These are phyloP conservation scores for Crambe crambe DNA, from an alignment of 37 sponge, comb jelly and placozoan genomes.

Conservation along the genomic window DNA sequence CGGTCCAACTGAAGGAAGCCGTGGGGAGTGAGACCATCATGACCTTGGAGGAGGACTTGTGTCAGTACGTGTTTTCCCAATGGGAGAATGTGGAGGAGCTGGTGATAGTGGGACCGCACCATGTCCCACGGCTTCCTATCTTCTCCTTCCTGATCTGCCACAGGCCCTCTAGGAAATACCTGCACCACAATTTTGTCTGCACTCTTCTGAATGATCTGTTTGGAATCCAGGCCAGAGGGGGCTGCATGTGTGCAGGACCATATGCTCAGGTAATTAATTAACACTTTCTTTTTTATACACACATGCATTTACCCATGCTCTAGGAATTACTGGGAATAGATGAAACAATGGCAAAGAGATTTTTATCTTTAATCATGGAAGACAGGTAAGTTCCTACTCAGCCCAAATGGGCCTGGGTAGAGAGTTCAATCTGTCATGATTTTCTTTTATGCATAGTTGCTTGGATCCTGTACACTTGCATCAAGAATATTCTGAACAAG, in stretches of 20 bases:
- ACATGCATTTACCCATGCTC: slow-evolving; percentile 21
- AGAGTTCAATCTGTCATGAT: no score
- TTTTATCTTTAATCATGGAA: slow-evolving; percentile 68
- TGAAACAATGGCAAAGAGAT: slow-evolving; percentile 56
- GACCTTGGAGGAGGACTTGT: slow-evolving; percentile 37
- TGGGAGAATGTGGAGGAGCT: slow-evolving; percentile 37
- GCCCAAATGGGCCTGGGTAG: no score
- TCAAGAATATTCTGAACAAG: slow-evolving; percentile 76
- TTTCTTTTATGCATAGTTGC: no score
- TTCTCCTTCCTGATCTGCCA: slow-evolving; percentile 91
- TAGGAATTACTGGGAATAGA: slow-evolving; percentile 84
- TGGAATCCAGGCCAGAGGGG: slow-evolving; percentile 91
- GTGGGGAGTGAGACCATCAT: slow-evolving; percentile 56
- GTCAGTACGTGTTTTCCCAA: slow-evolving; percentile 10
- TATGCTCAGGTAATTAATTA: slow-evolving; percentile 87
- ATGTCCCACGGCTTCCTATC: slow-evolving; percentile 71
- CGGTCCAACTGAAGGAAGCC: slow-evolving; percentile 80
- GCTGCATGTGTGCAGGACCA: slow-evolving; percentile 93
- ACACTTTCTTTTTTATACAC: no score
- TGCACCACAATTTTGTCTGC: slow-evolving; percentile 92
- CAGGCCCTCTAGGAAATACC: slow-evolving; percentile 43
- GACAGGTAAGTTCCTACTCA: slow-evolving; percentile 55
- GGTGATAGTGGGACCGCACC: slow-evolving; percentile 50
- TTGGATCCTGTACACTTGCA: slow-evolving; percentile 72
- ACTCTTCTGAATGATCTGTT: slow-evolving; percentile 87